phyloP scores from a whole-genome alignment of 2,888 invertebrate species.

The Clunio marinus region DNA sequence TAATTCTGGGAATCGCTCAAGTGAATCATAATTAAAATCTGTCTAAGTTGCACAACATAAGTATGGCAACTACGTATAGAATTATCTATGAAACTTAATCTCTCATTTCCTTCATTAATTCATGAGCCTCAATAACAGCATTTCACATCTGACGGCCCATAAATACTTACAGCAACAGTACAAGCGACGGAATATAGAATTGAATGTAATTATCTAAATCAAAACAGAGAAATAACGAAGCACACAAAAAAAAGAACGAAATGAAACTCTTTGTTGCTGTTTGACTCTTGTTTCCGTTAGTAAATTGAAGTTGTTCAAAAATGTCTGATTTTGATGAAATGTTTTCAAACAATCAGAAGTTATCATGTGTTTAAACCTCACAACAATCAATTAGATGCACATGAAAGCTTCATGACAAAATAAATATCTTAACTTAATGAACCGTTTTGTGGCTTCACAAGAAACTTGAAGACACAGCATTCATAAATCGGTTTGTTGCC shows the following conservation, averaged over 20 bases:
- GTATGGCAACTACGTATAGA: not conserved
- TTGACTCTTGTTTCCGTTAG: conserved; percentile 24
- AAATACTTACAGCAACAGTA: not conserved
- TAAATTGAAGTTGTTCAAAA: conserved; percentile 16
- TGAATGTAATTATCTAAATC: conserved; percentile 7
- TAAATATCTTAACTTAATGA: no score
- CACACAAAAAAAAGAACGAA: not conserved
- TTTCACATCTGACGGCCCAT: not conserved
- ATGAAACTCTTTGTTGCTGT: conserved; percentile 11
- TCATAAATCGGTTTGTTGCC: no score
- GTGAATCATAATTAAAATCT: no score
- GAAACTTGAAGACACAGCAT: no score
- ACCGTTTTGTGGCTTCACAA: no score
- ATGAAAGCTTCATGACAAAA: no score
- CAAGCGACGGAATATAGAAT: not conserved
- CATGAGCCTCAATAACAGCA: not conserved
- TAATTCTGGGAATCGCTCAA: no score
- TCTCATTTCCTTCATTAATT: conserved; percentile 30
- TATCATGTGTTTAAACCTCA: no score
- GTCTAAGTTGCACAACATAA: not conserved
- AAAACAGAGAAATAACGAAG: conserved; percentile 6
- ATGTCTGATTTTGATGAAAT: not conserved
- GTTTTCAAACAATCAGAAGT: not conserved
- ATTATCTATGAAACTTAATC: conserved; percentile 18
- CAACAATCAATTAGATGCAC: no score